Conservation (phyloP, 2,797 vertebrate genomes). For the Ataeniobius toweri region DNA sequence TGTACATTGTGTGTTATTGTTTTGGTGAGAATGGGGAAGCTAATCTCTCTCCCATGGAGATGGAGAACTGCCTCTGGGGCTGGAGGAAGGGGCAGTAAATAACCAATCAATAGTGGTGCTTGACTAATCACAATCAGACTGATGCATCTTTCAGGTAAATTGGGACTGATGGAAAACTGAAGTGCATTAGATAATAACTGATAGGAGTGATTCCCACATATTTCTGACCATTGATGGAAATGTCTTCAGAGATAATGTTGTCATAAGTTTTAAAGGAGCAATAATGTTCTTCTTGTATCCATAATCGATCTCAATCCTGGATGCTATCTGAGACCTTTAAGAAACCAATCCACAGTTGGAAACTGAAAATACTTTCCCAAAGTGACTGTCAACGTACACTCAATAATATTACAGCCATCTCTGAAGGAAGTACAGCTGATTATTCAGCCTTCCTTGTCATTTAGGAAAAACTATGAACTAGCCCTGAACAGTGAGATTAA, state of each 20-base stretch:
- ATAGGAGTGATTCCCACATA: neutral
- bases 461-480: neutral
- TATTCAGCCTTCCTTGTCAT: neutral
- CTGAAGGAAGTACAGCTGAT: neutral
- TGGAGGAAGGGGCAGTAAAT: slow-evolving; percentile 50
- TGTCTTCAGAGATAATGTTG: neutral
- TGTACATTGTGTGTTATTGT: slow-evolving; percentile 33
- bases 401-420: neutral
- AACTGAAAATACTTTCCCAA: neutral
- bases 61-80: slow-evolving; percentile 55
- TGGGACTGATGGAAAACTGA: neutral
- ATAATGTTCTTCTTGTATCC: neutral
- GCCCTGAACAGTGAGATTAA: neutral
- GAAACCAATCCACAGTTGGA: neutral
- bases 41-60: slow-evolving; percentile 65
- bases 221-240: neutral
- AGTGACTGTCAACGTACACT: neutral
- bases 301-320: neutral
- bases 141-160: slow-evolving; percentile 32
- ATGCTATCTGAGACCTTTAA: neutral
- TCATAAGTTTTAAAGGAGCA: neutral
- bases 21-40: slow-evolving; percentile 63
- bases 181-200: neutral
- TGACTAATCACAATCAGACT: slow-evolving; percentile 42
- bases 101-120: slow-evolving; percentile 54